Evolutionary conservation across 1,140 invertebrate species (phyloP).

Genomic region (Drosophila navojoa): DNA sequence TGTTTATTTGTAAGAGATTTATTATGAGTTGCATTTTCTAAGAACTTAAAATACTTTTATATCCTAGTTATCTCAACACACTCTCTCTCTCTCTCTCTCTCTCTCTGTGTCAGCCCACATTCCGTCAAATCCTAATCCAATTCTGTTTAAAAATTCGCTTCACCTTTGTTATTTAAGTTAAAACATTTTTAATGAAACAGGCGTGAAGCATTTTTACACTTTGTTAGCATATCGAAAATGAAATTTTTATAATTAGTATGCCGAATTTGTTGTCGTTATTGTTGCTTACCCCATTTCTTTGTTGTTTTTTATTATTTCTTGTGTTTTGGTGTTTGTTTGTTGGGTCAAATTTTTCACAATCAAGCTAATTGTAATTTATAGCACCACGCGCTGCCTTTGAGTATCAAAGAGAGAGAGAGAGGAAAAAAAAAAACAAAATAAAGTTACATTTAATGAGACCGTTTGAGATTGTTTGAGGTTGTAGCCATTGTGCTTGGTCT

Average conservation of each 20-base stretch:
- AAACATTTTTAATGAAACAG: constrained; percentile 19
- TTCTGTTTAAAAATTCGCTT: not conserved
- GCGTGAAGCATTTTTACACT: constrained; percentile 29
- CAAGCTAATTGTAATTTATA: constrained; percentile 80
- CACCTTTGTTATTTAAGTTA: not conserved
- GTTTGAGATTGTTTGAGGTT: constrained; percentile 44
- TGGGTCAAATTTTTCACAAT: constrained; percentile 68
- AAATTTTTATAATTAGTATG: constrained; percentile 69
- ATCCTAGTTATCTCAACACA: too few species aligned
- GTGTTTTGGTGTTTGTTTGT: constrained; percentile 27
- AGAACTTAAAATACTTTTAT: too few species aligned
- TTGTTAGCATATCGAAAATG: constrained; percentile 46
- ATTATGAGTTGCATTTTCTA: too few species aligned
- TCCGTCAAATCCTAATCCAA: not conserved
- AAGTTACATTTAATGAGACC: constrained; percentile 70
- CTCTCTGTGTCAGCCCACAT: too few species aligned
- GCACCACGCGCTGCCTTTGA: constrained; percentile 50
- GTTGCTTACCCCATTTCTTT: constrained; percentile 3
- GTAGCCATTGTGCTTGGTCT: constrained; percentile 5
- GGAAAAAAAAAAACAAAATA: constrained; percentile 52
- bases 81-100: too few species aligned
- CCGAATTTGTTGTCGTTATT: not conserved
- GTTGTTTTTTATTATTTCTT: not conserved
- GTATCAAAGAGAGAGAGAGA: constrained; percentile 22
- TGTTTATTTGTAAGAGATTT: too few species aligned